Conservation (phyloP, 2,113 vertebrate species). For the Craseonycteris thonglongyai region DNA sequence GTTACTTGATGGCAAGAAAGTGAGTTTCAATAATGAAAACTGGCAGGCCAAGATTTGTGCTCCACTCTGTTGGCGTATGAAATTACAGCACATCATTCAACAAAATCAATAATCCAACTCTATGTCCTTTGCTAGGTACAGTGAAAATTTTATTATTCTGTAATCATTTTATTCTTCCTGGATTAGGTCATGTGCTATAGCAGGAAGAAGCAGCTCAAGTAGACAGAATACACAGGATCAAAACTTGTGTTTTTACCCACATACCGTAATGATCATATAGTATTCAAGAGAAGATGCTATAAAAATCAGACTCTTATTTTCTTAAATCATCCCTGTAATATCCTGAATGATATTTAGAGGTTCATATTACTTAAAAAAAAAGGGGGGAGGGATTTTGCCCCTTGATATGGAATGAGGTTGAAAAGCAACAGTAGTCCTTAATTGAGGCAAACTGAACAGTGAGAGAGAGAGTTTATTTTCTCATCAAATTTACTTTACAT, state of each 20-base stretch:
- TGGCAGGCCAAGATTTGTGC: conserved; percentile 51
- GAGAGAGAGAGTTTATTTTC: conserved; percentile 5
- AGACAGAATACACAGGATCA: background rate
- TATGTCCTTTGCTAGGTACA: conserved; percentile 51
- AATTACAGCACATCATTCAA: conserved; percentile 62
- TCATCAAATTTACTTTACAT: background rate
- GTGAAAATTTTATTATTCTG: conserved; percentile 58
- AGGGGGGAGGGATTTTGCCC: background rate
- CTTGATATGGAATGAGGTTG: background rate
- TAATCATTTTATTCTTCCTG: conserved; percentile 56
- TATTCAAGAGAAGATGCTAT: background rate
- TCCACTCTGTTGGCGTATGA: conserved; percentile 47
- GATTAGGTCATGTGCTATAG: conserved; percentile 33
- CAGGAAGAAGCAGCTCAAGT: conserved; percentile 20
- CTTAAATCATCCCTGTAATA: background rate
- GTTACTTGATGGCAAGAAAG: conserved; percentile 53
- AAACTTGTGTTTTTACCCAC: conserved; percentile 19
- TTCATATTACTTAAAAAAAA: conserved; percentile 25
- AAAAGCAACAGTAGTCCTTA: conserved; percentile 7
- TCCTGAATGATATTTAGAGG: conserved; percentile 12
- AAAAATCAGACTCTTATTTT: background rate
- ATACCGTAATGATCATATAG: background rate
- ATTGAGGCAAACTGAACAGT: conserved; percentile 11
- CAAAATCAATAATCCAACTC: conserved; percentile 66
- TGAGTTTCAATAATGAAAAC: conserved; percentile 51